Conservation (phyloP, 2,797 vertebrate genomes). For the Dendrocincla fuliginosa region DNA sequence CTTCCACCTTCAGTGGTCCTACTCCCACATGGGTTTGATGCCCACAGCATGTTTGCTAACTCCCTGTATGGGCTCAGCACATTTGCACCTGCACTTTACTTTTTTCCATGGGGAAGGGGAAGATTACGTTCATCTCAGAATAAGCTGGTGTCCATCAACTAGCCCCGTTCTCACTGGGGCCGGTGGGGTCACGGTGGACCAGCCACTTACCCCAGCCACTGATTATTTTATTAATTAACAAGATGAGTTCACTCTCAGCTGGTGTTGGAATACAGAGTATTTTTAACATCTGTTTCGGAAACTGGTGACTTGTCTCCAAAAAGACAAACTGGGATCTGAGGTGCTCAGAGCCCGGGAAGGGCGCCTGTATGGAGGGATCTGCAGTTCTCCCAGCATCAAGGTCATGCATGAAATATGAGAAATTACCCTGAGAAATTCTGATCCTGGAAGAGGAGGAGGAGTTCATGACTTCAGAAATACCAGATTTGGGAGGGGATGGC, state of each 20-base stretch:
- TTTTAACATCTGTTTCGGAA: rapidly evolving
- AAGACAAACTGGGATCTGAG: not conserved
- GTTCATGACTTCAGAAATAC: slow-evolving; percentile 70
- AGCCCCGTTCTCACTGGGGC: not conserved
- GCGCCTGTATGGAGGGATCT: not conserved
- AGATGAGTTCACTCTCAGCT: not conserved
- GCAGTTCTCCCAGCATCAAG: not conserved
- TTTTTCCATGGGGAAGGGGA: not conserved
- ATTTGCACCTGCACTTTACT: not conserved
- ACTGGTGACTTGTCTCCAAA: rapidly evolving
- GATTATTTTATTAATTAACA: not conserved
- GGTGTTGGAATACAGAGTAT: not conserved
- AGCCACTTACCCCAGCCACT: not conserved
- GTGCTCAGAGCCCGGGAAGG: not conserved
- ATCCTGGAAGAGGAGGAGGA: slow-evolving; percentile 52
- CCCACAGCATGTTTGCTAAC: rapidly evolving
- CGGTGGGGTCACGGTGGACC: not conserved
- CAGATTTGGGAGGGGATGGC: slow-evolving; percentile 63
- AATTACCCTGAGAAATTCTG: slow-evolving; percentile 55
- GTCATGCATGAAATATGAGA: slow-evolving; percentile 63
- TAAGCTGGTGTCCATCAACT: not conserved
- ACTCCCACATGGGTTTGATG: not conserved
- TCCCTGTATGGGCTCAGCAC: not conserved
- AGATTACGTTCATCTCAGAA: not conserved
- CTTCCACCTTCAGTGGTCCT: not conserved